These are phyloP conservation scores for Petrocephalus microphthalmus DNA, from an alignment of 2,113 vertebrate genomes.

Conservation along the genomic window DNA sequence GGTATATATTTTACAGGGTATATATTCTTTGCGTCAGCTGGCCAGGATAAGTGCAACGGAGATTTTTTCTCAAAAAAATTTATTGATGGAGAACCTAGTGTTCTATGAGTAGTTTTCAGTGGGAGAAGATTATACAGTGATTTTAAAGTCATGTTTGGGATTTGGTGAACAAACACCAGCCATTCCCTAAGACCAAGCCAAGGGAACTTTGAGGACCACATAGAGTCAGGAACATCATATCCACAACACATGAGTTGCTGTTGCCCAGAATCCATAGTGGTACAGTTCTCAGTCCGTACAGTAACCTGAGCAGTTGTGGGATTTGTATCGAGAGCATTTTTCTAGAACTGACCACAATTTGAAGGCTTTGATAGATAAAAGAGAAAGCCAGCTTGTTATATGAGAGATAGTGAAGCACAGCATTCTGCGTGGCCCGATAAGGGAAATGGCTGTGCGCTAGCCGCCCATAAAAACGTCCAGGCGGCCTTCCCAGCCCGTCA, in stretches of 20 bases:
- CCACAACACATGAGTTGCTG: not conserved
- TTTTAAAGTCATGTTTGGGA: not conserved
- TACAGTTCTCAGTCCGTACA: not conserved
- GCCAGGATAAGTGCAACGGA: not conserved
- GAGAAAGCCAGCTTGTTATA: not conserved
- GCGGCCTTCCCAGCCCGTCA: not conserved
- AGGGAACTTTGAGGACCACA: not conserved
- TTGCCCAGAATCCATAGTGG: not conserved
- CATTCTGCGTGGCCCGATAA: not conserved
- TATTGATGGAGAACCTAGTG: not conserved
- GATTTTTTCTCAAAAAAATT: not conserved
- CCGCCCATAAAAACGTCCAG: not conserved
- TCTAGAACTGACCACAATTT: not conserved
- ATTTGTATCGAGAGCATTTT: not conserved
- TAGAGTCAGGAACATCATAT: not conserved
- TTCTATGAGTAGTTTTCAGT: not conserved
- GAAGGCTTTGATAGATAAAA: conserved; percentile 2
- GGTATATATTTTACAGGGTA: not conserved
- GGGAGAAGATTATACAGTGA: not conserved
- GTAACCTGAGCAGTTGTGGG: not conserved
- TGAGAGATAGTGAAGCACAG: not conserved
- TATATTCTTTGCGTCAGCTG: not conserved
- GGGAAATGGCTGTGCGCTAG: not conserved
- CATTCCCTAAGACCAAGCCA: not conserved
- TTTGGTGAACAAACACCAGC: not conserved